These are phyloP conservation scores for Avahi laniger DNA, from an alignment of 2,797 vertebrate genomes.

Conservation along the genomic window DNA sequence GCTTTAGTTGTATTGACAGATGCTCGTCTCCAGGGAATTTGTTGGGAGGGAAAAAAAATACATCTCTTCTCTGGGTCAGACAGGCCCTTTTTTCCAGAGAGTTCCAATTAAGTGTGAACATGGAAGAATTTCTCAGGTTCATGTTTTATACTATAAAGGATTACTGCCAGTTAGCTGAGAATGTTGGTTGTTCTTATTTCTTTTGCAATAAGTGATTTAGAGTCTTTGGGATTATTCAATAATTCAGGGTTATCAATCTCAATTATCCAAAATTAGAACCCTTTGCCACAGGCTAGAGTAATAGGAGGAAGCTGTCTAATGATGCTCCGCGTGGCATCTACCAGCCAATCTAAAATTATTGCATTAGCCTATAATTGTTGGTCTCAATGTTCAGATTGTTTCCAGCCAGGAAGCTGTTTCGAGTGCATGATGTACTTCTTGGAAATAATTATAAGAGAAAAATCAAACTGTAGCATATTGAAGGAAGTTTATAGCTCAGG, in stretches of 20 bases:
- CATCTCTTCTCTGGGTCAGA: conserved; percentile 26
- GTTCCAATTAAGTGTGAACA: not conserved
- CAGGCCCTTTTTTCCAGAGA: not conserved
- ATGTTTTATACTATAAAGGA: not conserved
- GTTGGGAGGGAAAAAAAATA: conserved; percentile 44
- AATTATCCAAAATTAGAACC: not conserved
- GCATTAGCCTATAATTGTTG: not conserved
- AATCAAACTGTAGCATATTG: not conserved
- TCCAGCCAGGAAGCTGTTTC: not conserved
- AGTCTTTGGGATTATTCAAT: not conserved
- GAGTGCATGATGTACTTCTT: not conserved
- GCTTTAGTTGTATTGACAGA: conserved; percentile 65
- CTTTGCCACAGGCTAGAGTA: not conserved
- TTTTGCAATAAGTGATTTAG: not conserved
- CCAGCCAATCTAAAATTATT: not conserved
- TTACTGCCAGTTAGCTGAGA: not conserved
- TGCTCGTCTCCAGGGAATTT: conserved; percentile 41
- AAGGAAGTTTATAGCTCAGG: not conserved
- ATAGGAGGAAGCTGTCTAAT: not conserved
- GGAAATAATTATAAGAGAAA: conserved; percentile 10
- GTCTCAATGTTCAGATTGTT: not conserved
- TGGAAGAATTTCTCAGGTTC: not conserved
- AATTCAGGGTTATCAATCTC: not conserved
- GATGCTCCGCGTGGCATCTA: not conserved
- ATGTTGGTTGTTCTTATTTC: not conserved